Percentiles rank a stretch among this genome's conserved stretches.
phyloP scores from a whole-genome alignment of 2,888 invertebrate genomes.

The Hirtodrosophila duncani region DNA sequence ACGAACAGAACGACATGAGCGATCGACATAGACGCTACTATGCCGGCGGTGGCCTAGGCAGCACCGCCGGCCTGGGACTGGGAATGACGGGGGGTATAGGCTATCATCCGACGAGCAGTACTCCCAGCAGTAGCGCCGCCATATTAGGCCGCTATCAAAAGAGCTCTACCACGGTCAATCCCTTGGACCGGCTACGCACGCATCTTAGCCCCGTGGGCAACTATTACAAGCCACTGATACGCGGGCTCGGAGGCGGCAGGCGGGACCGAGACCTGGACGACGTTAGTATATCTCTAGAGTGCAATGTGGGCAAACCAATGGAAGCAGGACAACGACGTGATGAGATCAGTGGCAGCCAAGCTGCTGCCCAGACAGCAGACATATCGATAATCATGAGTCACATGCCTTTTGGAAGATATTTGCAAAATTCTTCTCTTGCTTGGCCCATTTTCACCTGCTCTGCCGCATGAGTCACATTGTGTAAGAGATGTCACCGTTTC shows the following conservation, averaged over 20 bases:
- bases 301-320: conserved; percentile 47
- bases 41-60: conserved; percentile 62
- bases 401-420: background rate
- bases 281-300: conserved; percentile 72
- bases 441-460: no score
- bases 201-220: conserved; percentile 77
- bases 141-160: conserved; percentile 74
- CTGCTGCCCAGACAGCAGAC: no score
- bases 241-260: conserved; percentile 74
- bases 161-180: conserved; percentile 72
- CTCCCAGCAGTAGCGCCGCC: conserved; percentile 32
- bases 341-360: no score
- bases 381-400: no score
- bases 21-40: conserved; percentile 77
- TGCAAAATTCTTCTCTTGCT: no score
- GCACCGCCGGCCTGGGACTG: conserved; percentile 6
- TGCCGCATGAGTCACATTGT: no score
- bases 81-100: conserved; percentile 35
- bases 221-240: conserved; percentile 78
- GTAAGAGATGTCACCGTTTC: no score
- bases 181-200: conserved; percentile 77
- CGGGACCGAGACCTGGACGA: conserved; percentile 63
- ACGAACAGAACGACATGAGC: conserved; percentile 65
- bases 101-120: conserved; percentile 52
- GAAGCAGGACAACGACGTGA: conserved; percentile 11